Evolutionary conservation across 30 jellyfish, hydroid and myxozoan species (phyloP).

Genomic region (Hydractinia echinata): DNA sequence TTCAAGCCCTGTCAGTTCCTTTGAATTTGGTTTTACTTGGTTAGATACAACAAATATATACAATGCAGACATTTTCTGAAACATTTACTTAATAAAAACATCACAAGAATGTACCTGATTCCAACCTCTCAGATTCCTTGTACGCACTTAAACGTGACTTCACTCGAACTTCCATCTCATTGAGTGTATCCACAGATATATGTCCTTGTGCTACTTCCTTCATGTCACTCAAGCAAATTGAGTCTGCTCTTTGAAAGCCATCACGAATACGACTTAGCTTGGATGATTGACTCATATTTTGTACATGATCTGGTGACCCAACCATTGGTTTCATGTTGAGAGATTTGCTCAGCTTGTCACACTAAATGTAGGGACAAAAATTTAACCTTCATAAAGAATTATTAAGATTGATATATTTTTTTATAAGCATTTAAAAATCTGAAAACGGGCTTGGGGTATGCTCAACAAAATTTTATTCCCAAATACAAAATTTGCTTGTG

Average conservation of each 20-base stretch:
- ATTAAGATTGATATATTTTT: too few species aligned
- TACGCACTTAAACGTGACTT: conserved; percentile 1
- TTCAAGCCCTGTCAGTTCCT: too few species aligned
- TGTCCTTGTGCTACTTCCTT: background rate
- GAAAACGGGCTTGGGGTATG: too few species aligned
- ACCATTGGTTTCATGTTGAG: background rate
- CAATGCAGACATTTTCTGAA: too few species aligned
- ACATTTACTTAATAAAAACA: too few species aligned
- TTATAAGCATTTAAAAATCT: too few species aligned
- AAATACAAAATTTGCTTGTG: too few species aligned
- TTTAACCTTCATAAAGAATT: too few species aligned
- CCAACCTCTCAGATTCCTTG: background rate
- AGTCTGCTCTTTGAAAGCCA: background rate
- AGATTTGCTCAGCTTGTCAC: conserved; percentile 5
- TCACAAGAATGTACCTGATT: background rate
- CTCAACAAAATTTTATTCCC: too few species aligned
- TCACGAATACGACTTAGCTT: conserved; percentile 16
- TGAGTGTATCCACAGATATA: background rate
- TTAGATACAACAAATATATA: too few species aligned
- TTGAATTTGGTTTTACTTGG: too few species aligned
- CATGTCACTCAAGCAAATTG: background rate
- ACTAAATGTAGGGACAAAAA: background rate
- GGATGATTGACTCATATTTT: background rate
- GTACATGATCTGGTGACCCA: background rate
- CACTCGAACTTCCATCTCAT: background rate